Conservation (phyloP, 2,888 invertebrate species). For the Lysandra bellargus region DNA sequence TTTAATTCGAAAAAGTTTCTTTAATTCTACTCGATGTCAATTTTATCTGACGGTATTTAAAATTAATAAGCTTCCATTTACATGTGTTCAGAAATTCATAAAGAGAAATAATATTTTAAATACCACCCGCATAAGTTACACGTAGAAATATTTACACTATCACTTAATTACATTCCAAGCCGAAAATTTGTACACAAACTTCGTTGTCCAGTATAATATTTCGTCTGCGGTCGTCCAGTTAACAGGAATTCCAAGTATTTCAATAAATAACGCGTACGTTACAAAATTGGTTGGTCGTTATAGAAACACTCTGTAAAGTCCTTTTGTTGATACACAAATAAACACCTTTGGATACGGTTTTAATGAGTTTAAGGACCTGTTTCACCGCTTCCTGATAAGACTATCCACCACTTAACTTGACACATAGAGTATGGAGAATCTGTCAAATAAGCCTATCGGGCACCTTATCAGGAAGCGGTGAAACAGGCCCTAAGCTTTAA, state of each 20-base stretch:
- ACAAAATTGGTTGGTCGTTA: constrained; percentile 28
- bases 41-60: too few relatives aligned
- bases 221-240: constrained; percentile 27
- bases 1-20: too few relatives aligned
- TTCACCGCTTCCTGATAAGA: too few relatives aligned
- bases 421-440: too few relatives aligned
- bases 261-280: constrained; percentile 51
- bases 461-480: too few relatives aligned
- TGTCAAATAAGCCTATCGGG: too few relatives aligned
- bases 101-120: too few relatives aligned
- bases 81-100: too few relatives aligned
- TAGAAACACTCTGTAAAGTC: not conserved
- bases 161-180: constrained; percentile 29
- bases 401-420: too few relatives aligned
- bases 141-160: not conserved
- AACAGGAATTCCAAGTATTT: constrained; percentile 57
- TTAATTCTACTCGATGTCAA: too few relatives aligned
- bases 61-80: too few relatives aligned
- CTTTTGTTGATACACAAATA: not conserved
- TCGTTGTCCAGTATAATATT: constrained; percentile 32
- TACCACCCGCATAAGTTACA: not conserved
- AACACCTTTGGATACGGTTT: not conserved
- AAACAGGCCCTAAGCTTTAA: too few relatives aligned
- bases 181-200: constrained; percentile 22
- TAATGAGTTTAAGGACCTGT: not conserved